Base-by-base conservation (phyloP, 1,140 invertebrate species). In the Drosophila varians region DNA sequence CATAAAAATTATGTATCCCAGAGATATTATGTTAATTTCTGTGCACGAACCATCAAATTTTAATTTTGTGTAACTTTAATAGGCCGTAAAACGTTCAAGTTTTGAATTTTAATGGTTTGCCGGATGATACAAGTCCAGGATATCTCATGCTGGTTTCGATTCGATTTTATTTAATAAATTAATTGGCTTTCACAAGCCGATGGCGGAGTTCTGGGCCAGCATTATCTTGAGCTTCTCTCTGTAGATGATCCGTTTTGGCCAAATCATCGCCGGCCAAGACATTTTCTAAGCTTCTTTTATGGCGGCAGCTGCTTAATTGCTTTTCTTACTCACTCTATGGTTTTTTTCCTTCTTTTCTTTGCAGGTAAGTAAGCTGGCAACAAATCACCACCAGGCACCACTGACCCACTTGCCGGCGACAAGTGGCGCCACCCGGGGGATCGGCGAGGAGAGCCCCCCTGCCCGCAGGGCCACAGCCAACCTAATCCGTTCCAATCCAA, bases 401-500 rank as follows among this genome's bases (percentile, higher is more conserved):
- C 56, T 84, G 80, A 84, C 80, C 80, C 82, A 84, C 72, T 84
- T 84, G 72, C 45, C 21, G 61, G 38, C 64, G 64, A 66, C 64
- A 66, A 66, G 64, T 68, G 64, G 65, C 78, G 77, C 77, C 77
- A 68, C 68, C 16, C 38, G 36, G 36, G 36, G 36, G 5, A 7
- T 5, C 5, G 28, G 28, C 28, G 43, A n/a, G 42, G 11, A 14
- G 49, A 38, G 42, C 19, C 21, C 28, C 19, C 16, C 11, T 47
- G 40, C 71, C 80, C 74, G 58, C 71, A 82, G 77, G 47, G 62
- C 60, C 18, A 19, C 19, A 25, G 31, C 12, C 54, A 18, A 12
- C 19, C 28, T 25, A 16, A 23, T 47, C 45, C 45, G n/a, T 14
- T 26, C 12, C 36, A 21, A 38, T 21, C 21, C 48, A 46, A 47